Evolutionary conservation across 1,140 invertebrate genomes (phyloP), one percentile per base, ranked within the genome.

Genomic region (Drosophila ercepeae): DNA sequence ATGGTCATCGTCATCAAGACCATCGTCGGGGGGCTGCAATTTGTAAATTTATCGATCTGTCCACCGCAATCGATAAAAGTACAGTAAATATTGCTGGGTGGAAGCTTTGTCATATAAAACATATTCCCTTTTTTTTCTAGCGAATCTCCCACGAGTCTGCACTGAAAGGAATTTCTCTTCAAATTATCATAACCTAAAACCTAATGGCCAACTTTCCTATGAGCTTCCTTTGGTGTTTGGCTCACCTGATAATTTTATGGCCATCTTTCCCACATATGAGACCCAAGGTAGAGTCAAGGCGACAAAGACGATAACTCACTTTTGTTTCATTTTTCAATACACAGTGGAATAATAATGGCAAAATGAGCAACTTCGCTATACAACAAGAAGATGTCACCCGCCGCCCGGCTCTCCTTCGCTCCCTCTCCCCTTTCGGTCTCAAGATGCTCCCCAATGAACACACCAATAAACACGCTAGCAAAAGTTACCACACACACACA

Each of bases 351-450:
- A 90, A 90, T 90, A 90, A 90, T 90, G 89, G 84, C 81, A 90
- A 90, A 90, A 90, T 90, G 89, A 90, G 89, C 89, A 90, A 90
- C 89, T 90, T 89, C 78, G 79, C 84, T 83, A 75, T 82, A 75
- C 88, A 83, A 77, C 78, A 77, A 84, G 81, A 89, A 81, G 53
- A 75, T 89, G 79, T 77, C 78, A 44, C 49, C 11, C 23, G 23
- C 44, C 18, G 36, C 16, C 39, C 29, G 9, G 21, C 14, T 2
- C 34, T 7, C n/a, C 36, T 21, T n/a, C n/a, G n/a, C 34, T 2
- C n/a, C 36, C 11, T 5, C 5, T 16, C 9, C 11, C n/a, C 34
- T 6, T 34, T 49, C 36, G 69, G 77, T 82, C 88, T 81, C 88
- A 90, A 90, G 88, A 90, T 90, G 72, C 73, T 90, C 88, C 88